Conservation (phyloP, 2,888 invertebrate species). For the Drosophila anomelani region DNA sequence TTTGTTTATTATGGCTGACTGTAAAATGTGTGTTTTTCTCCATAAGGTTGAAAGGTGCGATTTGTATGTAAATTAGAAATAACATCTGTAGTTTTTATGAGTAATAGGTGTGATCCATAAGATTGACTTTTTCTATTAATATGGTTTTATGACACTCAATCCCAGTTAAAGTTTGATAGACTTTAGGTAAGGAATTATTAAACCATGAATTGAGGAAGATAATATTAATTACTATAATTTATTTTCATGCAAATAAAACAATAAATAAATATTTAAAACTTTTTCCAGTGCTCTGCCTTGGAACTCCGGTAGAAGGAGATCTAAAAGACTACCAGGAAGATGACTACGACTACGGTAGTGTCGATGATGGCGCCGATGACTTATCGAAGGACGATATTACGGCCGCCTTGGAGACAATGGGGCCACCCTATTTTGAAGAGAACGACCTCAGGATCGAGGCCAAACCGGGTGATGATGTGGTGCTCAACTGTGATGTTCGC, state of each 20-base stretch:
- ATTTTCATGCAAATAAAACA: neutral
- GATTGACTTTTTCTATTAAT: neutral
- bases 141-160: neutral
- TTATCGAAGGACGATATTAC: neutral
- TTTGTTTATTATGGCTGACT: neutral
- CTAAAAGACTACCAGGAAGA: slow-evolving; percentile 55
- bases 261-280: neutral
- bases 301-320: slow-evolving; percentile 41
- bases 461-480: slow-evolving; percentile 72
- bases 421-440: slow-evolving; percentile 75
- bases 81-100: slow-evolving; percentile 8
- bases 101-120: neutral
- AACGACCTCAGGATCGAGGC: slow-evolving; percentile 62
- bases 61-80: neutral
- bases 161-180: too few species aligned
- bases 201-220: neutral
- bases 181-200: neutral
- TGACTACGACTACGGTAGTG: slow-evolving; percentile 69
- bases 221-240: neutral
- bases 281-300: slow-evolving; percentile 46
- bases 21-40: neutral
- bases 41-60: neutral
- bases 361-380: slow-evolving; percentile 27
- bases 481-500: slow-evolving; percentile 79
- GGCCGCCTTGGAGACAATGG: neutral